Evolutionary conservation across 2,113 vertebrate genomes (phyloP), one percentile per base, ranked within the genome.

Genomic region (Loxodonta africana): DNA sequence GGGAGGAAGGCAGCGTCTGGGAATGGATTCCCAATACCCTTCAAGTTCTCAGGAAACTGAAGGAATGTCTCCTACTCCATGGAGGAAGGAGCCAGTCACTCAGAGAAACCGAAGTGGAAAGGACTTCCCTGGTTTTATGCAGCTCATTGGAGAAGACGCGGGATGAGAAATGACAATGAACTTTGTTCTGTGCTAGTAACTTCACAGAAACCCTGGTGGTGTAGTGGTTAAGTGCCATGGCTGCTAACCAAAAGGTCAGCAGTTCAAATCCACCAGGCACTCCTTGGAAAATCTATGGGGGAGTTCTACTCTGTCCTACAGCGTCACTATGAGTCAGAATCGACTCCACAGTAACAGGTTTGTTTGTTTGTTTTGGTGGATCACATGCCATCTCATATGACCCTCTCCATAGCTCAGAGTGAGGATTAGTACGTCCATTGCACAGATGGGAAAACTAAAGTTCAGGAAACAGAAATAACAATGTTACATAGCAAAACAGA

Each of bases 151-250:
- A 53, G 60, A 46, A 44, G 57, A 53, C 0, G 0, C 2, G 41
- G 37, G 30, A 25, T 15, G n/a, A 51, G 25, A 25, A 6, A 15
- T 8, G 7, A 18, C 8, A 6, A 26, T 9, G 23, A 11, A 15
- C 28, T 60, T 8, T 0, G 0, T 11, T 48, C 60, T 6, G 0
- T 6, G 8, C 14, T 18, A 23, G 4, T 11, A 5, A 5, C 15
- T 26, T 53, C 85, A 25, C 37, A 37, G 37, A 37, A 37, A 37
- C 37, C 37, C 37, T 37, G 37, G 37, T 37, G 37, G 37, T 37
- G 37, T 37, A 37, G 37, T 37, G 37, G 37, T 37, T 37, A 37
- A 37, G 37, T 37, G 37, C 37, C 37, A 37, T 37, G 37, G 37
- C 37, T 37, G 37, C 37, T 37, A 37, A 37, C 37, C 37, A 37